Base-by-base conservation (phyloP, 1,140 invertebrate species). In the Drusus annulatus region DNA sequence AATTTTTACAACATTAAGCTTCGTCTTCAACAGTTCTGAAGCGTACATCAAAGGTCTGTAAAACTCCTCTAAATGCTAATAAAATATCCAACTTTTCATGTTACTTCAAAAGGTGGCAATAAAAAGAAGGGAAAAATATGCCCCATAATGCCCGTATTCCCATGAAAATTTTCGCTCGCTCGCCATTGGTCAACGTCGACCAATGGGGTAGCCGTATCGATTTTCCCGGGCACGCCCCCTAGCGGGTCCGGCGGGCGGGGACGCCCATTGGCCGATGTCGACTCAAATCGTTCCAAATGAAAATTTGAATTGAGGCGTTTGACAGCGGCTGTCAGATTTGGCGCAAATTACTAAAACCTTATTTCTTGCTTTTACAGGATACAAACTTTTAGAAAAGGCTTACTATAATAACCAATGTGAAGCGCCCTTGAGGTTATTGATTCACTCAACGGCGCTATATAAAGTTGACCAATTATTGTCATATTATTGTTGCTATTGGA, bases 181-280 rank as follows among this genome's bases (percentile, higher is more conserved):
- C 62, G 21, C 62, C 62, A 65, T 65, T 65, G 62, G 62, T 65
- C 62, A 65, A 13, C 62, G 10, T 28, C n/a, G 15, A 28, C 62
- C 62, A 65, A 65, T 65, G 21, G 28, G 62, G 10, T 10, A 13
- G 23, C 21, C 16, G 23, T 7, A 25, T 65, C 62, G 62, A 65
- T 65, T 65, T 65, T 65, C 62, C 62, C 62, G 62, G 62, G n/a
- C 62, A 65, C 62, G 62, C 62, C 62, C 25, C 62, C 25, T n/a
- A 10, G 21, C 23, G 5, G 8, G 62, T n/a, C 13, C 21, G 21
- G 7, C 21, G 21, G n/a, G 23, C 6, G 62, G 21, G 16, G 62
- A 21, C 62, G 62, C 62, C 62, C 28, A 65, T 65, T 65, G 62
- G 62, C 62, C 62, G 16, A 65, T 65, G 7, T 28, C 7, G 25